Evolutionary conservation across 2,888 invertebrate species (phyloP).

Genomic region (Nomada fabriciana): DNA sequence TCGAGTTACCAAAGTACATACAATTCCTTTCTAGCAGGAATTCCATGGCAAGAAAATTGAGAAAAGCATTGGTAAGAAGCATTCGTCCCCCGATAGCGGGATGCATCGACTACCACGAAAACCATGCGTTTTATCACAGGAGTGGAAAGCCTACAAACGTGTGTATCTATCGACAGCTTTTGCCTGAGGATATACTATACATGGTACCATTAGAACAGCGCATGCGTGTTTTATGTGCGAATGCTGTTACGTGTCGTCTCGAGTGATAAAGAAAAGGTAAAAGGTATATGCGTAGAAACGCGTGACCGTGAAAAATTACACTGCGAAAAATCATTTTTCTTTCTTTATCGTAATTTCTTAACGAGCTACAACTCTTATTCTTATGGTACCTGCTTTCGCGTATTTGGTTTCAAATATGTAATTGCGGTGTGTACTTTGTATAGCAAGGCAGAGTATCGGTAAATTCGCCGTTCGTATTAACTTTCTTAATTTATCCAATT

Average conservation of each 20-base stretch:
- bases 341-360: not conserved
- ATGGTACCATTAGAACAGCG: constrained; percentile 5
- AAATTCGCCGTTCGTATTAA: too few relatives aligned
- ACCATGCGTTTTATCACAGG: constrained; percentile 25
- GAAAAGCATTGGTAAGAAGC: not conserved
- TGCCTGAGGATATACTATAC: not conserved
- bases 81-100: not conserved
- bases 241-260: constrained; percentile 24
- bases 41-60: not conserved
- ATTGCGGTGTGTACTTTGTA: too few relatives aligned
- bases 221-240: constrained; percentile 52
- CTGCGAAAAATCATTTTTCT: not conserved
- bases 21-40: not conserved
- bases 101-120: not conserved
- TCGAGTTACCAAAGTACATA: too few relatives aligned
- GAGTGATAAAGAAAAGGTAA: constrained; percentile 49
- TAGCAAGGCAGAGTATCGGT: too few relatives aligned
- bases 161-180: constrained; percentile 32
- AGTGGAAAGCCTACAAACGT: constrained; percentile 2
- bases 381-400: too few relatives aligned
- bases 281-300: constrained; percentile 37
- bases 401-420: too few relatives aligned
- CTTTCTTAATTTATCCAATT: too few relatives aligned
- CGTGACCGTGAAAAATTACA: not conserved
- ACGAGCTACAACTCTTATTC: not conserved